These are phyloP conservation scores for Papilio machaon DNA, from an alignment of 1,140 invertebrate genomes.

Conservation along the genomic window DNA sequence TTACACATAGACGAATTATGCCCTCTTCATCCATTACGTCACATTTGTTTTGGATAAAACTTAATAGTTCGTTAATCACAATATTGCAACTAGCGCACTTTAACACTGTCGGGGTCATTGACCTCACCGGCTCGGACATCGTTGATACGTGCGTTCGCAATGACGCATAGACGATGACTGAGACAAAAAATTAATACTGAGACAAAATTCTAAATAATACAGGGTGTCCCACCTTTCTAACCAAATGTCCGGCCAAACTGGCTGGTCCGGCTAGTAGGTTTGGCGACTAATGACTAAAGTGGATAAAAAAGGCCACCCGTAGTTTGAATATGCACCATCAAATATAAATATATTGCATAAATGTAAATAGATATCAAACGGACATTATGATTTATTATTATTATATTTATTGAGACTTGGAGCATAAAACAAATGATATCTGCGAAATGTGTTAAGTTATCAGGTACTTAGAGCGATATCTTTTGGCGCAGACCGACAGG, in stretches of 20 bases:
- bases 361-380: not conserved
- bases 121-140: not conserved
- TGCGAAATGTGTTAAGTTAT: not conserved
- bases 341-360: no score
- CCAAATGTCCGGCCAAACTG: no score
- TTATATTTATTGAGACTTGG: not conserved
- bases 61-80: constrained; percentile 41
- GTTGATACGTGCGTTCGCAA: not conserved
- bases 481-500: constrained; percentile 3
- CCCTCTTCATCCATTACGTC: constrained; percentile 43
- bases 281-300: no score
- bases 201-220: no score
- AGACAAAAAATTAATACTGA: no score
- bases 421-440: not conserved
- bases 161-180: not conserved
- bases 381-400: not conserved
- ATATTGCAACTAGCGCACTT: constrained; percentile 43
- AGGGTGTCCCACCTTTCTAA: no score
- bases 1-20: constrained; percentile 32
- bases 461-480: not conserved
- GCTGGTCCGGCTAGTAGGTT: no score
- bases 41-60: constrained; percentile 41
- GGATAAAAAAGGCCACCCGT: no score
- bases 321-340: no score
- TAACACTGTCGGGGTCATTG: constrained; percentile 27